Base-by-base conservation (phyloP, 2,888 invertebrate genomes). In the Nymphalis polychloros region DNA sequence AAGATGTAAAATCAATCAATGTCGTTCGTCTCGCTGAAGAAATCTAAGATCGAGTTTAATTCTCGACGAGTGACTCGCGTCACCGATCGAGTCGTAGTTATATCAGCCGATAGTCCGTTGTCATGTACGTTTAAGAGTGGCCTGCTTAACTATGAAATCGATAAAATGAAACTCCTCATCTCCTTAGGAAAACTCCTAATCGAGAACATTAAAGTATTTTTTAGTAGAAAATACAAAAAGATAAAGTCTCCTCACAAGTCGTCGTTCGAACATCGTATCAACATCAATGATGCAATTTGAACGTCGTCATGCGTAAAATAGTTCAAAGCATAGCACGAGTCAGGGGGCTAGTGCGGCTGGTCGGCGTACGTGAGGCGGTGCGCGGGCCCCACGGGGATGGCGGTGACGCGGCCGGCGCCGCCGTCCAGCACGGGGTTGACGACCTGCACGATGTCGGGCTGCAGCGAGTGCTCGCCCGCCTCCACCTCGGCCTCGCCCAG, bases 361-460 rank as follows among this genome's bases (percentile, higher is more conserved):
- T 90, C 85, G 19, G 85, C 81, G 80, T 90, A 89, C 53, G 90
- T 89, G 75, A 92, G 79, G 41, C 88, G 79, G 20, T 89, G 86
- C 59, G 90, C 78, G 49, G 93, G 92, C 0, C 92, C 93, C 3
- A 93, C 92, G 52, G 92, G 81, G 52, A 93, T 93, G 72, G 93
- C 84, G 63, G 93, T 93, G 72, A 93, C 93, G 49, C 80, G 83
- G 2, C 93, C 93, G 8, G 90, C 88, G 69, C 89, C 88, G 23
- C 93, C 92, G 80, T 92, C 93, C 13, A 93, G 79, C 65, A 93
- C 76, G 8, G 93, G 93, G 77, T 93, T 93, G 7, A 93, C 92
- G 1, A 93, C 93, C 87, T 93, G 88, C 81, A 94, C 84, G 85
- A 94, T 81, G 85, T 93, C 84, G 76, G 94, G 81, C 93, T 94